Evolutionary conservation across 2,888 invertebrate species (phyloP).

Genomic region (Hirudinaria manillensis): DNA sequence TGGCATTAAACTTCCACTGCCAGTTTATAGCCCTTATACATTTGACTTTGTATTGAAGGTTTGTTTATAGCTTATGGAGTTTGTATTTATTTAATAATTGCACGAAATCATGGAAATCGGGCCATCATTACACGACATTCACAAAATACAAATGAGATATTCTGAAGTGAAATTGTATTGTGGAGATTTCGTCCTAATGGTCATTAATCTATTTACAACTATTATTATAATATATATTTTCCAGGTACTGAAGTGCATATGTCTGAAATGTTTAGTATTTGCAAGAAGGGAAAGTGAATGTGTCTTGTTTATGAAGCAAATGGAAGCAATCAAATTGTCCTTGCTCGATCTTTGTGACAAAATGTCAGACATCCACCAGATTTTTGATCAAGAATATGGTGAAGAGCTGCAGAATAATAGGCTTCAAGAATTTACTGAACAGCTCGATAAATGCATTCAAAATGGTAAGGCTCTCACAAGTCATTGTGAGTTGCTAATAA

Average conservation of each 20-base stretch:
- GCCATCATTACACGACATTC: too few relatives aligned
- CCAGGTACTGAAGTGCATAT: slow-evolving; percentile 55
- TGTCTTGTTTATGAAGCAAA: slow-evolving; percentile 64
- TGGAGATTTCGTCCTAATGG: too few relatives aligned
- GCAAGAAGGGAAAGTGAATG: slow-evolving; percentile 37
- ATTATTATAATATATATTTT: too few relatives aligned
- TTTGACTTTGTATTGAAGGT: slow-evolving; percentile 68
- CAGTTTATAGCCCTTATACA: slow-evolving; percentile 84
- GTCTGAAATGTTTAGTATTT: slow-evolving; percentile 55
- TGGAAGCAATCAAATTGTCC: slow-evolving; percentile 57
- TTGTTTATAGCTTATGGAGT: background rate
- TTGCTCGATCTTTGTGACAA: too few relatives aligned
- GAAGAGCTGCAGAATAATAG: background rate
- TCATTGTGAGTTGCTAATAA: background rate
- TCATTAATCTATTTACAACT: too few relatives aligned
- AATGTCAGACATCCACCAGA: background rate
- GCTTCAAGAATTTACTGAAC: background rate
- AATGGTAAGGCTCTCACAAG: background rate
- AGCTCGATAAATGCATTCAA: background rate
- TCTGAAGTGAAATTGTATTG: too few relatives aligned
- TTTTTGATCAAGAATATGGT: slow-evolving; percentile 3
- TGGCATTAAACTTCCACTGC: slow-evolving; percentile 80
- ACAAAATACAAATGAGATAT: too few relatives aligned
- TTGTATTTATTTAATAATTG: background rate
- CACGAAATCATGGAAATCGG: background rate